Evolutionary conservation across 2,113 vertebrate genomes (phyloP), one percentile per base, ranked within the genome.

Genomic region (Trematomus loennbergii): DNA sequence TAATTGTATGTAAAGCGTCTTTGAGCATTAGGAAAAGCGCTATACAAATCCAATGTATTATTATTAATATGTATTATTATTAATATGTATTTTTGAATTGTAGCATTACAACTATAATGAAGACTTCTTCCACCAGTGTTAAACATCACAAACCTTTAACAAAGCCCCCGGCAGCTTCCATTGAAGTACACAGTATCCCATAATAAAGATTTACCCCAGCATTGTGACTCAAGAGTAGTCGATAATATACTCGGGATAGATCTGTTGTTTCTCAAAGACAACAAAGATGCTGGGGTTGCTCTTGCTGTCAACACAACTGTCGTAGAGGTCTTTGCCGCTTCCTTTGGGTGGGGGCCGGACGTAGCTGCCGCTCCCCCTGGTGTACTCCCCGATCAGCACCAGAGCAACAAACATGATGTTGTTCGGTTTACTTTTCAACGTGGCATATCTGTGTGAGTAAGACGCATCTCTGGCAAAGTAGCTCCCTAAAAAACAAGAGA

Each of bases 241-340:
- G 59, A 97, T 94, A 0, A 96, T 1, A 45, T 57, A 94, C 53
- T 91, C 92, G 2, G 90, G 91, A 66, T 95, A 96, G 86, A 96
- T 90, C 88, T 95, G 93, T n/a, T 91, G 86, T 58, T 96, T 96
- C 67, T 95, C 96, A 89, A 96, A 96, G 73, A 95, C 67, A 0
- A 96, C 92, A 75, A 94, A 96, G 68, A 96, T 91, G 55, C 92
- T 85, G n/a, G 93, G 92, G 62, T 90, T n/a, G 3, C 0, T 59
- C 67, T 18, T 11, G 0, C 18, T 10, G 70, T 95, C 78, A 36
- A 95, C 94, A 9, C 89, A 96, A 60, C 91, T 96, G 55, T 95
- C 93, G 4, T 93, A 96, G 55, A 91, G 70, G 12, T 62, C 60
- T 8, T 12, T 89, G 65, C 55, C 12, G 57, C 55, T 72, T 12